These are phyloP conservation scores for Drosophila truncata DNA, from an alignment of 1,140 invertebrate species.

Conservation along the genomic window DNA sequence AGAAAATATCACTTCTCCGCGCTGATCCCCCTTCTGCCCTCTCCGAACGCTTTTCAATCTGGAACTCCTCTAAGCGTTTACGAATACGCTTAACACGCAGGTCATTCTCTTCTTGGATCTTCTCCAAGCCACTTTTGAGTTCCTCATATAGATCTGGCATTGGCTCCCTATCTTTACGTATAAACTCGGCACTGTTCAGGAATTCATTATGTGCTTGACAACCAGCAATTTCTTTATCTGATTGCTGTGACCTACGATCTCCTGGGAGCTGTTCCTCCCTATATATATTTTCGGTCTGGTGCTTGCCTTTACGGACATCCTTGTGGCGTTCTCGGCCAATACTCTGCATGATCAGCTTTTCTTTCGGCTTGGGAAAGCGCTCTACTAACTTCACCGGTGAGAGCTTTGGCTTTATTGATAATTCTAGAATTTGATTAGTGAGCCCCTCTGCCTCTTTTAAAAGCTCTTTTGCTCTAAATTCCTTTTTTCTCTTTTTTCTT, in stretches of 20 bases:
- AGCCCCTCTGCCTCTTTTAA: background rate
- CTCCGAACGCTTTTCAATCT: background rate
- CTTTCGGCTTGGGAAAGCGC: background rate
- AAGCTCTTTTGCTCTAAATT: background rate
- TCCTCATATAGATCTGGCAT: background rate
- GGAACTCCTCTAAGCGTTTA: background rate
- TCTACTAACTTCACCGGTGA: background rate
- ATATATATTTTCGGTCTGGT: too few species aligned
- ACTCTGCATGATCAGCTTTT: background rate
- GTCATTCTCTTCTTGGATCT: background rate
- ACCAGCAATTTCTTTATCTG: background rate
- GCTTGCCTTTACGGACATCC: too few species aligned
- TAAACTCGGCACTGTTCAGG: background rate
- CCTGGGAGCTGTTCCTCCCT: too few species aligned
- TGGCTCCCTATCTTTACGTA: background rate
- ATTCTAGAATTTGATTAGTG: too few species aligned
- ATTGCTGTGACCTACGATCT: background rate
- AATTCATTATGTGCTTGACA: background rate
- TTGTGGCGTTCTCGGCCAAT: background rate
- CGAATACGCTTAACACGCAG: background rate
- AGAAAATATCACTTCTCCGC: background rate
- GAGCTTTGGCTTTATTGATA: background rate
- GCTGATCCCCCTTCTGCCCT: background rate
- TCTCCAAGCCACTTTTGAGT: background rate
- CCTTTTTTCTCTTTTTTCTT: background rate